These are phyloP conservation scores for Balearica regulorum DNA, from an alignment of 2,797 vertebrate species.

Conservation along the genomic window DNA sequence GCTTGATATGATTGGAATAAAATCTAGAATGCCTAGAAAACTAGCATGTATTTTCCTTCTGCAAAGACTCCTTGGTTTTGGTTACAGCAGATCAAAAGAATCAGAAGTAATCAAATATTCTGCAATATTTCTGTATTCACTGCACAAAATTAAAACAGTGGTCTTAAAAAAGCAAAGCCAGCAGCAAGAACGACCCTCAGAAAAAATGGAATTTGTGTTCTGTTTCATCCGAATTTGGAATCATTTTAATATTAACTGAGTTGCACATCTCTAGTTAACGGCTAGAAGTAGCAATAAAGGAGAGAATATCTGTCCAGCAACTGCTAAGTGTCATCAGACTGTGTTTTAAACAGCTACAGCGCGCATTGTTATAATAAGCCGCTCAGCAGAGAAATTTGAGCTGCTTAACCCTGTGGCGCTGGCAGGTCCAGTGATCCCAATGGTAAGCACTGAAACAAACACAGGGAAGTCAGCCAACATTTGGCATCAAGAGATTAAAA, in stretches of 20 bases:
- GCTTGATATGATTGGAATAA: not conserved
- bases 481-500: slow-evolving; percentile 70
- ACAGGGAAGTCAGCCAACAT: slow-evolving; percentile 68
- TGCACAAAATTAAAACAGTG: not conserved
- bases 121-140: not conserved
- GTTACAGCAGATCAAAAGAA: not conserved
- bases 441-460: slow-evolving; percentile 70
- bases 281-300: slow-evolving; percentile 28
- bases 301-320: slow-evolving; percentile 38
- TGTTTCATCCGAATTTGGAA: not conserved
- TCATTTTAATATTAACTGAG: not conserved
- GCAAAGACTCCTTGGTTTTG: not conserved
- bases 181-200: not conserved
- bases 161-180: not conserved
- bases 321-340: slow-evolving; percentile 60
- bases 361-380: slow-evolving; percentile 62
- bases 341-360: slow-evolving; percentile 61
- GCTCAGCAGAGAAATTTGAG: slow-evolving; percentile 72
- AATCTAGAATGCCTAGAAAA: not conserved
- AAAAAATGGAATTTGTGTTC: not conserved
- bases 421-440: slow-evolving; percentile 67
- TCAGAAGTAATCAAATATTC: not conserved
- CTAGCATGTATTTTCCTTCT: not conserved
- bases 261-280: not conserved
- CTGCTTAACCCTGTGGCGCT: slow-evolving; percentile 72